Base-by-base conservation (phyloP, 1,140 invertebrate genomes). In the Drosophila subobscura region DNA sequence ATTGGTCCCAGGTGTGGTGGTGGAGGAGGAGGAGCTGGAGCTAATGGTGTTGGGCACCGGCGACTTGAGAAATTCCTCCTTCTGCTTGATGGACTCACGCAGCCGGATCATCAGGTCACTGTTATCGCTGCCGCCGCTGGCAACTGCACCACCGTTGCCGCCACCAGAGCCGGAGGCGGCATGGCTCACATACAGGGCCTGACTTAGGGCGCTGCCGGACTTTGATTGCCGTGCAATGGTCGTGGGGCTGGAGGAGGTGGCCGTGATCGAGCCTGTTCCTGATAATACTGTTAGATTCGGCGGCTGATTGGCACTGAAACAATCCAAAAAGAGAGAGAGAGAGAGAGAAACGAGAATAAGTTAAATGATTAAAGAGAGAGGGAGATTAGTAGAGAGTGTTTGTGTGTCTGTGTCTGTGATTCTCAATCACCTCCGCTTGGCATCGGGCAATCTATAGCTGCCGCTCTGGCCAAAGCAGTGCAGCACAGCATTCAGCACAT, bases 51-150 rank as follows among this genome's bases (percentile, higher is more conserved):
- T 49, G 27, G 89, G 90, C 51, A 47, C 94, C 94, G 96, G 96
- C 56, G 96, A 93, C 74, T 94, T 94, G 29, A 97, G 92, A 89
- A 97, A 97, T 74, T 97, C 96, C 91, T 97, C 96, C 84, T 97
- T 97, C 79, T 97, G 96, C 77, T 97, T 96, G 74, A 95, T 94
- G 78, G 95, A 97, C 89, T 96, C 96, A 53, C 95, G 93, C 75
- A 97, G 55, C 46, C 90, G 83, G 56, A 91, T 86, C 90, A 91
- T 91, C 37, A 91, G 77, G 49, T 91, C 90, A 63, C 84, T 91
- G 53, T 89, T 90, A 14, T 91, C 89, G 22, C 75, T 58, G 59
- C 75, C 52, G 14, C 70, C 56, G 44, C 53, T 44, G 40, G 52
- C 41, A 5, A 20, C 16, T 20, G 37, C 47, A 46, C 44, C 50